Evolutionary conservation across 1,140 invertebrate species (phyloP), one percentile per base, ranked within the genome.

Genomic region (Drosophila jambulina): DNA sequence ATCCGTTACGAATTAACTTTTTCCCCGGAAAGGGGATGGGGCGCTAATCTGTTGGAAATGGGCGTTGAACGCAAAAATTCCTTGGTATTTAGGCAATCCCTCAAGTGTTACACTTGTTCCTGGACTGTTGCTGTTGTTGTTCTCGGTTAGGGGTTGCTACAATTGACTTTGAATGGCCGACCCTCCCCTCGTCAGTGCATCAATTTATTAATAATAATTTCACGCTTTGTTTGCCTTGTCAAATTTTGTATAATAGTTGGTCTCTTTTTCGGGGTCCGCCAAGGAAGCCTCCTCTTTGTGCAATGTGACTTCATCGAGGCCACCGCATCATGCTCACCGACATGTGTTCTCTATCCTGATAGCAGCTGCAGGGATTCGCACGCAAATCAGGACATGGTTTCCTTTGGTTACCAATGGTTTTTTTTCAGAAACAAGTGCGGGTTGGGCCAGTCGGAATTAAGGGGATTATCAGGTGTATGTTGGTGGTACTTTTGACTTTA

Each of bases 171-270:
- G 80, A 74, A 74, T 78, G 46, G 46, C 48, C 15, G 40, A 40
- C 15, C 56, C 70, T 75, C 40, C 60, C 65, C 57, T 56, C 40
- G 25, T 42, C 61, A 23, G 21, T 43, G 67, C 49, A 59, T 63
- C 58, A 74, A 80, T 90, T 91, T 91, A 86, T 90, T 91, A 91
- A 85, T 85, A 91, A 91, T 84, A 91, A 91, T 91, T 91, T 91
- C 78, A 91, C 85, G 90, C 85, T 83, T 90, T 91, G 79, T 90
- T 91, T 82, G 64, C 75, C 71, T 80, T 85, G 86, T 91, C 75
- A 81, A 79, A 70, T 82, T 82, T 79, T 78, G 64, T 81, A 61
- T 78, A 83, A 83, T 82, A 61, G 76, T 77, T 77, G 58, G 48
- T 65, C 21, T 29, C 49, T 32, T 27, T 65, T 49, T 53, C 13